Evolutionary conservation across 2,113 vertebrate species (phyloP), one percentile per base, ranked within the genome.

Genomic region (Sylvia atricapilla): DNA sequence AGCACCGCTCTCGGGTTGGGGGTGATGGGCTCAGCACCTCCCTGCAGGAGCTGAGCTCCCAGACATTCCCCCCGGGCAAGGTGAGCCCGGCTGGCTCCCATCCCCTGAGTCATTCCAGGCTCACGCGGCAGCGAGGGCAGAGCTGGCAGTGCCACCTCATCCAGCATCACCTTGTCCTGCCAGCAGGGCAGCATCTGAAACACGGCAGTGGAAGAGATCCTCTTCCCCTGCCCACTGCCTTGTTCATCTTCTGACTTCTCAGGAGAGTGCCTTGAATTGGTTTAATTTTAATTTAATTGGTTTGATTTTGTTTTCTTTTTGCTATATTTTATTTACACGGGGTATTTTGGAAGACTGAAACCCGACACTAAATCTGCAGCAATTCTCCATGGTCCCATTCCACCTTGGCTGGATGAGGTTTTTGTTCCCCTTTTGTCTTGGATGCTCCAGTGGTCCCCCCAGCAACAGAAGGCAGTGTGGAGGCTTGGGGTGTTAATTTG

Each of bases 391-490:
- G n/a, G 31, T 33, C 7, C 13, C 31, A 13, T 11, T 49, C 69
- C 13, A 2, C 21, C 52, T 14, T 8, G 24, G 2, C 9, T 10
- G 39, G 16, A 31, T 41, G 11, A n/a, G 12, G 18, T 23, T 41
- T 18, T 33, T 2, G 0, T 20, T 31, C 35, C 18, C 30, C 15
- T 7, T 13, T 7, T 13, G 6, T 11, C 17, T 31, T 17, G 30
- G 33, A 23, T 52, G 30, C 31, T 28, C 11, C 46, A 6, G 6
- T 0, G 4, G 5, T 41, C 6, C 23, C 43, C 43, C 7, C 0
- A 2, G 39, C 33, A 82, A 39, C 35, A 75, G 62, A 52, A 85
- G 8, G 17, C 62, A 28, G 7, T 0, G 8, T 27, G 52, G n/a
- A 39, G 19, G 35, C 22, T 41, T 6, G 10, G 8, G 16, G 17